Base-by-base conservation (phyloP, 2,888 invertebrate species). In the Sminthurinus aureus region DNA sequence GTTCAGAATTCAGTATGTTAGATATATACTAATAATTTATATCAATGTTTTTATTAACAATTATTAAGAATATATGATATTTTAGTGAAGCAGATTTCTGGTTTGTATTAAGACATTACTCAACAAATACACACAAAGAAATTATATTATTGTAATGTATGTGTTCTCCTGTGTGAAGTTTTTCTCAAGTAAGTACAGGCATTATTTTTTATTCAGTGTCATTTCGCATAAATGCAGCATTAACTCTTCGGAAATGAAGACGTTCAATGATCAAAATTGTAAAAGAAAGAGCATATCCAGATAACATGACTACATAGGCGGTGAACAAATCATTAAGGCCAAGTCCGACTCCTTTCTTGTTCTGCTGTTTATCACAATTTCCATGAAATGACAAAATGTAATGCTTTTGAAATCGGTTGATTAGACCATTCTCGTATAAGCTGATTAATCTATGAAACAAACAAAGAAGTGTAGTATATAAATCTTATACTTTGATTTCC, bases 251-350 rank as follows among this genome's bases (percentile, higher is more conserved):
- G 6, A 24, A 64, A n/a, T 82, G 50, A 38, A 82, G 18, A n/a
- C 26, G 20, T 76, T 82, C 82, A 8, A 82, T 66, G 15, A 76
- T 13, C n/a, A 82, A 69, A n/a, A 82, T 66, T 38, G 76, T 76
- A 12, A 82, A 38, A 3, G 82, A 82, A 1, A 82, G 50, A 2
- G 73, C 75, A 22, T 82, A 82, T 15, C 82, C 82, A 15, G 75
- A 38, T 13, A 71, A 20, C 18, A 82, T 82, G 50, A 82, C 52
- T 15, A 38, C 75, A 51, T 75, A 82, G 9, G 82, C 82, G 18
- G 82, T 82, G 20, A 82, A 82, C 11, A 82, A n/a, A 26, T 82
- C 82, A 15, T 18, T 64, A 8, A 82, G 15, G 2, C 66, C 82
- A 0, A 82, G 26, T 9, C 76, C 51, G 12, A 75, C 24, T 8